phyloP scores from a whole-genome alignment of 2,797 vertebrate genomes.

The Varecia variegata region DNA sequence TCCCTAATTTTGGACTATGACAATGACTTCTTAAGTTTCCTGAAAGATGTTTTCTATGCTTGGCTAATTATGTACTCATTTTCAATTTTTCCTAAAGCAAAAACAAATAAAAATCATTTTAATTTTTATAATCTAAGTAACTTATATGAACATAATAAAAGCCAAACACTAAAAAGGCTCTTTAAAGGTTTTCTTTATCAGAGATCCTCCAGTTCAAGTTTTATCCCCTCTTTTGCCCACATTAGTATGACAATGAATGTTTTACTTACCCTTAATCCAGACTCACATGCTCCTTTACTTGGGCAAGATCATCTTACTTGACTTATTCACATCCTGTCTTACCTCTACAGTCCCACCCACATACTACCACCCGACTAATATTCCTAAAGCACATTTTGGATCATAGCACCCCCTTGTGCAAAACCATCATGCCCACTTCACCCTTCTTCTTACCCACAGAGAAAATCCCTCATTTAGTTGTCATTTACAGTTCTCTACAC shows the following conservation, averaged over 20 bases:
- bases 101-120: slow-evolving; percentile 26
- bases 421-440: background rate
- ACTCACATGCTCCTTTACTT: background rate
- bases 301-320: background rate
- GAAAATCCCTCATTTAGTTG: background rate
- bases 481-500: background rate
- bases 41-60: background rate
- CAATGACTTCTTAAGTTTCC: slow-evolving; percentile 18
- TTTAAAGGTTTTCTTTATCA: slow-evolving; percentile 18
- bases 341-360: background rate
- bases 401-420: background rate
- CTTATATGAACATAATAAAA: background rate
- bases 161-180: background rate
- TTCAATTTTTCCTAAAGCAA: slow-evolving; percentile 42
- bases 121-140: background rate
- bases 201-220: slow-evolving; percentile 19
- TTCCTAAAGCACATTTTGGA: background rate
- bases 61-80: background rate
- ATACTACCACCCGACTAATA: background rate
- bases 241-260: background rate
- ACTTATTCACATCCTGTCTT: background rate
- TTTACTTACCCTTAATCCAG: background rate
- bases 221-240: background rate
- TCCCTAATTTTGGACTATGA: background rate
- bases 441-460: background rate